phyloP scores from a whole-genome alignment of 2,888 invertebrate genomes.

The Dermolepida albohirtum region DNA sequence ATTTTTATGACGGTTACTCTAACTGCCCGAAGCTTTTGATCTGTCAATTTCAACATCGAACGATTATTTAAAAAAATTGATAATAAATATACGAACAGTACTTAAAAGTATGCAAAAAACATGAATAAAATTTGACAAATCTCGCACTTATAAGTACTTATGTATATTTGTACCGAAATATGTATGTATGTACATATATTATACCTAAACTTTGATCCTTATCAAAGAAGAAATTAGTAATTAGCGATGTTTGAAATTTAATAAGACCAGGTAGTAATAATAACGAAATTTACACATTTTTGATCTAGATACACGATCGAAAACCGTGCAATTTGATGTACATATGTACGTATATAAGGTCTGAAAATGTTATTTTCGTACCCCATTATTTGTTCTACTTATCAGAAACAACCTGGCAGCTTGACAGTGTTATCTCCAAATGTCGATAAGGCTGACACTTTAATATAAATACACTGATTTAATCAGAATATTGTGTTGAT shows the following conservation, averaged over 20 bases:
- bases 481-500: conserved; percentile 39
- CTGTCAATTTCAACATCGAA: no score
- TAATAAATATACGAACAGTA: no score
- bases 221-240: conserved; percentile 11
- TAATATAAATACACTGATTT: conserved; percentile 39
- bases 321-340: conserved; percentile 15
- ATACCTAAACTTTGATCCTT: not conserved
- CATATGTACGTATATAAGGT: not conserved
- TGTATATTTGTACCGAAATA: no score
- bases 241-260: not conserved
- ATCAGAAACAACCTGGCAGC: conserved; percentile 40
- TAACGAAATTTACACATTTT: conserved; percentile 19
- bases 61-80: no score
- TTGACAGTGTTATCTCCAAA: conserved; percentile 19
- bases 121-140: no score
- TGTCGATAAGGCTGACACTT: conserved; percentile 26
- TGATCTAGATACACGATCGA: conserved; percentile 27
- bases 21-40: no score
- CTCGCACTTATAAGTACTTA: no score
- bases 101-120: no score
- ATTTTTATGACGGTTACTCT: no score
- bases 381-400: conserved; percentile 37
- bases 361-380: conserved; percentile 22
- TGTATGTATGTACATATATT: no score
- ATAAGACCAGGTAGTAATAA: conserved; percentile 13